These are phyloP conservation scores for Argopecten irradians DNA, from an alignment of 1,140 invertebrate genomes.

Conservation along the genomic window DNA sequence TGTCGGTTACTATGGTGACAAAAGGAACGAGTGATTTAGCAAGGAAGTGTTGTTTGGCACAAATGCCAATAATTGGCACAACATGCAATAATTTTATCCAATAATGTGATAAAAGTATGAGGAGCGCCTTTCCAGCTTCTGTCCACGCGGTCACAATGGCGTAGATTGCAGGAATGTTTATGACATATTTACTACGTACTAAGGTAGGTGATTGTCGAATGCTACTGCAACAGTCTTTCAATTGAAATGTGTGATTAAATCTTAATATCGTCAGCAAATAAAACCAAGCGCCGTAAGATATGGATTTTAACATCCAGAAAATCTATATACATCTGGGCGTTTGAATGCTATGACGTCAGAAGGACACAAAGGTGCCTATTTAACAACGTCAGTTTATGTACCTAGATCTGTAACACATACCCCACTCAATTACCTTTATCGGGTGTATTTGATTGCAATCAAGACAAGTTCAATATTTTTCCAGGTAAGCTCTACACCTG, in stretches of 20 bases:
- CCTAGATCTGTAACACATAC: not conserved
- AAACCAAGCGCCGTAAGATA: not conserved
- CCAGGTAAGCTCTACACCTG: not conserved
- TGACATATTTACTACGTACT: not conserved
- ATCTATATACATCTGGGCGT: not conserved
- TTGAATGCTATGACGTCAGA: not conserved
- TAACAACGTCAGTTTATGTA: not conserved
- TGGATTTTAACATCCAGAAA: conserved; percentile 2
- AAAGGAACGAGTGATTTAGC: too few species aligned
- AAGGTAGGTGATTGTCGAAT: not conserved
- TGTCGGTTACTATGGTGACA: too few species aligned
- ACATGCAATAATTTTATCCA: not conserved
- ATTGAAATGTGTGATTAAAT: not conserved
- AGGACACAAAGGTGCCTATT: not conserved
- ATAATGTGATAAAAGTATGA: not conserved
- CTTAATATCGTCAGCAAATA: not conserved
- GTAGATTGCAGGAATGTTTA: not conserved
- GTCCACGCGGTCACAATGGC: not conserved
- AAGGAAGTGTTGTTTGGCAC: not conserved
- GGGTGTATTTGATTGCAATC: not conserved
- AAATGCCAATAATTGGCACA: too few species aligned
- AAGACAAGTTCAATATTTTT: not conserved
- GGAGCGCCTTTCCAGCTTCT: not conserved
- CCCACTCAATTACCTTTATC: not conserved
- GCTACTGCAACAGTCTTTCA: conserved; percentile 10